phyloP scores from a whole-genome alignment of 2,113 vertebrate genomes.

The Thunnus thynnus region DNA sequence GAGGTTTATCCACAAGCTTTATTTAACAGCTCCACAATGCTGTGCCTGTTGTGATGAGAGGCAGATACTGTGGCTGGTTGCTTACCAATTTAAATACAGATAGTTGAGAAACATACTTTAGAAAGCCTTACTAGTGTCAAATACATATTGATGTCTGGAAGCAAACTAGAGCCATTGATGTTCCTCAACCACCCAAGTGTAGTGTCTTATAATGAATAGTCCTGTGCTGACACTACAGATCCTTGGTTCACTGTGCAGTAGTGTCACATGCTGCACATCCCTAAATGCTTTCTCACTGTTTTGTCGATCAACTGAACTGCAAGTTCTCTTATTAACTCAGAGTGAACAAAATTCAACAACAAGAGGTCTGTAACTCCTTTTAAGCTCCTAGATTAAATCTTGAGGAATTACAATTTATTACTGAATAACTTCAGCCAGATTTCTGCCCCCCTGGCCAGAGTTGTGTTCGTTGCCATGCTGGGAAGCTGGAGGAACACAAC shows the following conservation, averaged over 20 bases:
- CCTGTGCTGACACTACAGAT: background rate
- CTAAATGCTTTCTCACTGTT: background rate
- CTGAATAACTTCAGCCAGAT: background rate
- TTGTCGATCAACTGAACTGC: background rate
- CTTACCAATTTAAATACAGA: background rate
- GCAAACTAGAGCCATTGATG: background rate
- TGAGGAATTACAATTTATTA: background rate
- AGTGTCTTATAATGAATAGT: background rate
- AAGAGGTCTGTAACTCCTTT: background rate
- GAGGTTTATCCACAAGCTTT: background rate
- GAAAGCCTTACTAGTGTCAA: background rate
- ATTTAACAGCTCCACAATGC: background rate
- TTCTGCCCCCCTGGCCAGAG: background rate
- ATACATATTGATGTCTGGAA: background rate
- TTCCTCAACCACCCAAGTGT: too few species aligned
- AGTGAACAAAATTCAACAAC: too few species aligned
- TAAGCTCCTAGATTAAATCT: background rate
- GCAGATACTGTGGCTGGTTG: background rate
- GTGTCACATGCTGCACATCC: too few species aligned
- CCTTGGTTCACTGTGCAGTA: too few species aligned
- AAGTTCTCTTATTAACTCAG: too few species aligned
- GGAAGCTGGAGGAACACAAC: background rate
- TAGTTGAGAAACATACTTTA: too few species aligned
- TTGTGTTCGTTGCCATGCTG: background rate
- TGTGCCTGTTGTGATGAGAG: background rate